Evolutionary conservation across 2,888 invertebrate genomes (phyloP).

Genomic region (Platypus cylindrus): DNA sequence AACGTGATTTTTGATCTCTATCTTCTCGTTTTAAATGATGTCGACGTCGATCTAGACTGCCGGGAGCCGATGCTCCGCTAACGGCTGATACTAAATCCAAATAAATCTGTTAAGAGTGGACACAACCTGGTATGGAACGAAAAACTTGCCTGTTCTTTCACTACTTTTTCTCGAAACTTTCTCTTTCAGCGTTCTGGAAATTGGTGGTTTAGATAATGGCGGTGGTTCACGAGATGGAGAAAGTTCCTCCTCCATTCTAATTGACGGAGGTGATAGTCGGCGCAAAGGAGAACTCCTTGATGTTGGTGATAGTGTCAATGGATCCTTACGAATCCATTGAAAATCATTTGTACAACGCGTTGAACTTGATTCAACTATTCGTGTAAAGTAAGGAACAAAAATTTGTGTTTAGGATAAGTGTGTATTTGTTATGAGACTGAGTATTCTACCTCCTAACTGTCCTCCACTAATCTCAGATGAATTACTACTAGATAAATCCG

Average conservation of each 20-base stretch:
- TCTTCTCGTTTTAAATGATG: conserved; percentile 33
- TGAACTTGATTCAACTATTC: conserved; percentile 35
- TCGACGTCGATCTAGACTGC: conserved; percentile 45
- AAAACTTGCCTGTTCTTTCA: conserved; percentile 19
- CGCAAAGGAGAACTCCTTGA: conserved; percentile 8
- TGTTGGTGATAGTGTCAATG: conserved; percentile 11
- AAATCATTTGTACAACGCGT: conserved; percentile 55
- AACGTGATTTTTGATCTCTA: conserved; percentile 51
- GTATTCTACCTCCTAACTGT: conserved; percentile 11
- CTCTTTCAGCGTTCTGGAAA: conserved; percentile 11
- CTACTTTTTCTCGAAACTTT: conserved; percentile 26
- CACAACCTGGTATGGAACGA: too few relatives aligned
- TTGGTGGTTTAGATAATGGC: conserved; percentile 13
- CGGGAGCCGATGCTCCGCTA: conserved; percentile 21
- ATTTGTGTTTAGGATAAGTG: too few relatives aligned
- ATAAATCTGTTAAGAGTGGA: not conserved
- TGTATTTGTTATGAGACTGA: too few relatives aligned
- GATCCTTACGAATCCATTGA: conserved; percentile 47
- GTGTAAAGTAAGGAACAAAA: too few relatives aligned
- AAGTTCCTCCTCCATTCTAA: conserved; percentile 13
- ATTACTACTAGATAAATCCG: conserved; percentile 30
- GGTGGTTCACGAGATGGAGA: conserved; percentile 10
- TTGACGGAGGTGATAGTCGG: conserved; percentile 13
- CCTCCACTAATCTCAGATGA: conserved; percentile 16
- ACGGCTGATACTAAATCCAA: conserved; percentile 1